Percentiles rank a stretch among this genome's conserved stretches.
phyloP scores from a whole-genome alignment of 2,888 invertebrate genomes.

The Cantharis rufa region DNA sequence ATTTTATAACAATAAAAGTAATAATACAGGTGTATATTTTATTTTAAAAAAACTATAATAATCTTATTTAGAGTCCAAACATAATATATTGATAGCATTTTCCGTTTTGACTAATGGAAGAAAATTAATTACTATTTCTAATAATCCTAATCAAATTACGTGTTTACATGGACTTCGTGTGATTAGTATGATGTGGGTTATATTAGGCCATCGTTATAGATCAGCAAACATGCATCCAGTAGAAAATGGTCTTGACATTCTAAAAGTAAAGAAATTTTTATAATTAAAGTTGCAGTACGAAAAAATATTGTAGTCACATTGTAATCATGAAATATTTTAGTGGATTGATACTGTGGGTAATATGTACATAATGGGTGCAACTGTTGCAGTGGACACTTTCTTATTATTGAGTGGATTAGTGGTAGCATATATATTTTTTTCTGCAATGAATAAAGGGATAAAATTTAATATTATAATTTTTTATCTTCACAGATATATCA shows the following conservation, averaged over 20 bases:
- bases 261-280: neutral
- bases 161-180: slow-evolving; percentile 57
- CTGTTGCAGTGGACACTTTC: slow-evolving; percentile 63
- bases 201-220: slow-evolving; percentile 53
- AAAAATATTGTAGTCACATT: neutral
- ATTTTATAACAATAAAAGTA: slow-evolving; percentile 30
- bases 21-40: neutral
- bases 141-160: slow-evolving; percentile 47
- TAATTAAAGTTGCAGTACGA: neutral
- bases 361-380: slow-evolving; percentile 32
- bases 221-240: neutral
- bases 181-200: slow-evolving; percentile 58
- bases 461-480: slow-evolving; percentile 47
- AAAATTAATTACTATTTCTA: slow-evolving; percentile 51
- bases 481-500: slow-evolving; percentile 55
- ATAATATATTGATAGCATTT: slow-evolving; percentile 43
- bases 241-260: neutral
- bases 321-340: slow-evolving; percentile 17
- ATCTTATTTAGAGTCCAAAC: slow-evolving; percentile 26
- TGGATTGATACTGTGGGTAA: slow-evolving; percentile 21
- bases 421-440: slow-evolving; percentile 55
- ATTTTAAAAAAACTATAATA: neutral
- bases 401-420: slow-evolving; percentile 66
- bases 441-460: slow-evolving; percentile 41
- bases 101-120: slow-evolving; percentile 56